phyloP scores from a whole-genome alignment of 2,113 vertebrate species.

The Pampusana beccarii region DNA sequence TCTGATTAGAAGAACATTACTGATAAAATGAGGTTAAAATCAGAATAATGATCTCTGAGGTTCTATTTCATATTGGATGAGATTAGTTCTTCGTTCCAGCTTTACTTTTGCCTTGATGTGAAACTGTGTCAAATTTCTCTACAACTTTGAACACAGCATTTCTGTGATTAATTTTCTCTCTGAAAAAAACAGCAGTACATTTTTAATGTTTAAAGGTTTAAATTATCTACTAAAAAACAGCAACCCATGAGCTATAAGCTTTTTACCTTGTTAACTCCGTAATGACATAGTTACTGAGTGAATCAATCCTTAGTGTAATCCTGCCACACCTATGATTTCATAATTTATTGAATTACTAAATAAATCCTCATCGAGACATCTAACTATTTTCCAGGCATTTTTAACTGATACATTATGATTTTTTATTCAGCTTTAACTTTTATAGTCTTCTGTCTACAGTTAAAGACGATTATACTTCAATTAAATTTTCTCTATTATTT shows the following conservation, averaged over 20 bases:
- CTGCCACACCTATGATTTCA: background rate
- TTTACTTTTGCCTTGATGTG: background rate
- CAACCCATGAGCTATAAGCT: background rate
- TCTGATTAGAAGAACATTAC: background rate
- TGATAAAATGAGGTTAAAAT: conserved; percentile 35
- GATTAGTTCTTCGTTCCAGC: background rate
- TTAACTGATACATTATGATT: background rate
- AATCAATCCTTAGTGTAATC: background rate
- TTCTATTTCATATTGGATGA: background rate
- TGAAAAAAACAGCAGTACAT: background rate
- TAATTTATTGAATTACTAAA: background rate
- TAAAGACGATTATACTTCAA: background rate
- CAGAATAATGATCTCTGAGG: conserved; percentile 3
- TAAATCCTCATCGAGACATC: background rate
- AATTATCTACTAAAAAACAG: background rate
- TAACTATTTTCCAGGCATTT: background rate
- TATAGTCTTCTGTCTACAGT: background rate
- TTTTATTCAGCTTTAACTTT: background rate
- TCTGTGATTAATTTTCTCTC: background rate
- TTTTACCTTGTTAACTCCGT: background rate
- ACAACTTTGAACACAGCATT: background rate
- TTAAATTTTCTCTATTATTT: background rate
- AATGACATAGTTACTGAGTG: background rate
- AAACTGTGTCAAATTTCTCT: background rate
- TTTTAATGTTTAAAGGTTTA: background rate